Base-by-base conservation (phyloP, 2,888 invertebrate species). In the Hedychridium roseum region DNA sequence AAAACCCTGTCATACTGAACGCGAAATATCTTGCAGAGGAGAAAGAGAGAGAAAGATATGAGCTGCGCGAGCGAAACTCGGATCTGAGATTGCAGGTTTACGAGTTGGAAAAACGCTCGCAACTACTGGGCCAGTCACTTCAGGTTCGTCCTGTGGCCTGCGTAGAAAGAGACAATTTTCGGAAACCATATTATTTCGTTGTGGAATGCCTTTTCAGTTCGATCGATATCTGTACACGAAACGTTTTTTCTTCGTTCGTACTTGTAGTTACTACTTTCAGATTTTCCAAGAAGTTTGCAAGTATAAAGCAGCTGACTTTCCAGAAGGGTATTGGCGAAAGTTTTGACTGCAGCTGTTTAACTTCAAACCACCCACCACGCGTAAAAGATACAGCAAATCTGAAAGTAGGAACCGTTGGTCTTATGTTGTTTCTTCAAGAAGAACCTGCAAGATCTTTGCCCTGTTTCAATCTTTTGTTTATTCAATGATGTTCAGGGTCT, bases 71-170 rank as follows among this genome's bases (percentile, higher is more conserved):
- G 70, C 77, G 76, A 77, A 78, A 78, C 74, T 72, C 77, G 71
- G 78, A 78, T 69, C 77, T 78, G 71, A 77, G 76, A 77, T 72
- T 78, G 74, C 76, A 78, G 73, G 77, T 78, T 74, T 78, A 74
- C 72, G 77, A 78, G 71, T 76, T 78, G 78, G 78, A 78, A 77
- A 78, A 77, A 71, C 78, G 78, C 69, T 78, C 78, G 60, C 78
- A 77, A 74, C 74, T 77, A 67, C 77, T 77, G 68, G 75, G 74
- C 76, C 77, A 78, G 64, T 77, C 77, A 66, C 68, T 78, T 64
- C 78, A 78, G 78, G 78, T 78, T 78, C 76, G 78, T 78, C 73
- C 71, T 75, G 75, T 72, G 76, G 72, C 73, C 74, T 74, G 70
- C 60, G 68, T 74, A 74, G 69, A 70, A 64, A 60, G 52, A 48